phyloP scores from a whole-genome alignment of 2,797 vertebrate genomes.

The Craterocephalus amniculus region DNA sequence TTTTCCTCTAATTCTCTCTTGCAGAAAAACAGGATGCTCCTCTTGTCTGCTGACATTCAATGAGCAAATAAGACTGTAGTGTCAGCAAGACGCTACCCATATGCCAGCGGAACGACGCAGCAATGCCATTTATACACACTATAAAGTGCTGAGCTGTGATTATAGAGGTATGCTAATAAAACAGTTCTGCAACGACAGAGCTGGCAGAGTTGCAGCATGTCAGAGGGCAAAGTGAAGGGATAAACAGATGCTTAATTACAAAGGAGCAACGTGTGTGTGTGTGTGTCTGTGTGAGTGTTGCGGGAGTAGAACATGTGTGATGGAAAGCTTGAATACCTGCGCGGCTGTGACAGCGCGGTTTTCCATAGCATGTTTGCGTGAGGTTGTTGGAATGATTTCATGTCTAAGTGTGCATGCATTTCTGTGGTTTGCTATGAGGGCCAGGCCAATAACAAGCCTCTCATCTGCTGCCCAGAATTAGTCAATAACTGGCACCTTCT shows the following conservation, averaged over 20 bases:
- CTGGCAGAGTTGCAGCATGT: constrained; percentile 46
- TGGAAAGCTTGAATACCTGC: constrained; percentile 33
- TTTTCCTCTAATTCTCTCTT: background rate
- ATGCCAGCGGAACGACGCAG: constrained; percentile 60
- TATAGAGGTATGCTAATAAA: constrained; percentile 70
- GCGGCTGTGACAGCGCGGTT: constrained; percentile 60
- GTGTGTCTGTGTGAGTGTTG: constrained; percentile 25
- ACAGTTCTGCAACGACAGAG: constrained; percentile 55
- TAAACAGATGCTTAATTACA: constrained; percentile 58
- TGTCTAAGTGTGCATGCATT: constrained; percentile 17
- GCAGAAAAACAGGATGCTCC: constrained; percentile 34
- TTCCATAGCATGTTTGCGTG: constrained; percentile 8
- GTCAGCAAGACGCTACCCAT: constrained; percentile 65
- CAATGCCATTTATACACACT: constrained; percentile 60
- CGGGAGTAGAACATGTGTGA: constrained; percentile 54
- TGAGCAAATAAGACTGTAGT: constrained; percentile 44
- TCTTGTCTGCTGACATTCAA: constrained; percentile 47
- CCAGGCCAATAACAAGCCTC: constrained; percentile 57
- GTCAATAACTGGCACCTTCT: constrained; percentile 75
- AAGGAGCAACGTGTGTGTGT: constrained; percentile 37
- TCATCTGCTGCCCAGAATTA: constrained; percentile 69
- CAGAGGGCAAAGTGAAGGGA: constrained; percentile 51
- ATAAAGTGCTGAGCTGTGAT: constrained; percentile 72
- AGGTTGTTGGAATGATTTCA: constrained; percentile 29
- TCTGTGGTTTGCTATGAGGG: constrained; percentile 48